Percentiles rank a stretch among this genome's conserved stretches.
These are phyloP conservation scores for Aurelia coerulea DNA, from an alignment of 30 jellyfish, hydroid and myxozoan species.

Conservation along the genomic window DNA sequence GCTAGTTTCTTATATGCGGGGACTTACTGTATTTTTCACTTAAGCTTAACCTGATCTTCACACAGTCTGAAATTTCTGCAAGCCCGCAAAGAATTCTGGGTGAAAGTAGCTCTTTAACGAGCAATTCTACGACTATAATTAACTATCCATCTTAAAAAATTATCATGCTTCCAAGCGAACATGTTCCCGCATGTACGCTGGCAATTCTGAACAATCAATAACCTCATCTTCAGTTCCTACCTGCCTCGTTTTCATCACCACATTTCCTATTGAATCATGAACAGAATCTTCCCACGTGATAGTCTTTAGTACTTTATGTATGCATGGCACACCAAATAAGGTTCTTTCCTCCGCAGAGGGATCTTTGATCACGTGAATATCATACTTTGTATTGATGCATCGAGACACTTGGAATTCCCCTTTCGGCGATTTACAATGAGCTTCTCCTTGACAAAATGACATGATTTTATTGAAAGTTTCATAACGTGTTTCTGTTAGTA, in stretches of 20 bases:
- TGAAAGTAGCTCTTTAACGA: no score
- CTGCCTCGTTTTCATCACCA: conserved; percentile 39
- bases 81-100: no score
- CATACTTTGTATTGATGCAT: conserved; percentile 25
- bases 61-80: no score
- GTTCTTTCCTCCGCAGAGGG: conserved; percentile 9
- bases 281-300: conserved; percentile 55
- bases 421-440: conserved; percentile 7
- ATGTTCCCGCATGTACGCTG: conserved; percentile 61
- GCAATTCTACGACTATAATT: no score
- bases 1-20: no score
- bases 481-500: conserved; percentile 39
- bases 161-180: conserved; percentile 6
- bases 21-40: no score
- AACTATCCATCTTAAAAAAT: no score
- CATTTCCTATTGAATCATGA: conserved; percentile 45
- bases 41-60: no score
- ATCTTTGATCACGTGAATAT: conserved; percentile 37
- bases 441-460: conserved; percentile 24
- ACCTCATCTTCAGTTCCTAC: conserved; percentile 15
- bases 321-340: conserved; percentile 46
- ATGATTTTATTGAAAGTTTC: conserved; percentile 34
- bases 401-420: conserved; percentile 53
- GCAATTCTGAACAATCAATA: conserved; percentile 10
- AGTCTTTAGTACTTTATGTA: conserved; percentile 41